phyloP scores from a whole-genome alignment of 1,140 invertebrate species.

The Branchinecta lindahli region DNA sequence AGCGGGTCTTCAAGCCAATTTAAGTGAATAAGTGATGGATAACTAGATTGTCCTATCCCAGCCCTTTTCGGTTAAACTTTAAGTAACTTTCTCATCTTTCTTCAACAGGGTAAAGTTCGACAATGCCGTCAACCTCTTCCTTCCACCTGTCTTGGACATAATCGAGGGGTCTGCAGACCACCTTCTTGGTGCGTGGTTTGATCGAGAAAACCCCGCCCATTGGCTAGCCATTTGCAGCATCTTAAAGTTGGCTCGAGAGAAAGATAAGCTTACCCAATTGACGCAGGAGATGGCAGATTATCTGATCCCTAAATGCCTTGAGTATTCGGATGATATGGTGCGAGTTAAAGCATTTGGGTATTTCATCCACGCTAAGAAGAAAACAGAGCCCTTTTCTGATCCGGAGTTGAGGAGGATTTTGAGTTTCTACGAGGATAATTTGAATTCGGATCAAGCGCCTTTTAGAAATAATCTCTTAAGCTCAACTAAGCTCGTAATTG shows the following conservation, averaged over 20 bases:
- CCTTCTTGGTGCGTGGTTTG: background rate
- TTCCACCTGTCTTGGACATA: background rate
- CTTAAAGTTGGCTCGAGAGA: background rate
- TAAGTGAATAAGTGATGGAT: too few relatives aligned
- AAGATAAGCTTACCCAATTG: background rate
- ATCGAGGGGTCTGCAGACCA: background rate
- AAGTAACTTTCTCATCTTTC: too few relatives aligned
- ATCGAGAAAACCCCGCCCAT: background rate
- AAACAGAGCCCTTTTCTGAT: constrained; percentile 13
- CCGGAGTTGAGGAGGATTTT: constrained; percentile 12
- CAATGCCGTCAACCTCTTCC: background rate
- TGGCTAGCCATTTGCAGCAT: background rate
- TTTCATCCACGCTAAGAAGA: constrained; percentile 16
- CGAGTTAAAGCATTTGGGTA: constrained; percentile 13
- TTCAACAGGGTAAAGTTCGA: background rate
- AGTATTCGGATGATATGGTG: constrained; percentile 17
- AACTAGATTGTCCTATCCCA: too few relatives aligned
- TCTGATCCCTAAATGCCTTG: constrained; percentile 11
- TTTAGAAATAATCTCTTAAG: constrained; percentile 17
- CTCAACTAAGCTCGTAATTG: constrained; percentile 12
- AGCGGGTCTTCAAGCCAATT: too few relatives aligned
- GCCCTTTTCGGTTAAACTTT: too few relatives aligned
- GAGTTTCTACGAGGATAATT: constrained; percentile 14
- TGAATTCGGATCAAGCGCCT: constrained; percentile 15
- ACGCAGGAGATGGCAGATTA: background rate